Base-by-base conservation (phyloP, 2,113 vertebrate species). In the Mirounga angustirostris region DNA sequence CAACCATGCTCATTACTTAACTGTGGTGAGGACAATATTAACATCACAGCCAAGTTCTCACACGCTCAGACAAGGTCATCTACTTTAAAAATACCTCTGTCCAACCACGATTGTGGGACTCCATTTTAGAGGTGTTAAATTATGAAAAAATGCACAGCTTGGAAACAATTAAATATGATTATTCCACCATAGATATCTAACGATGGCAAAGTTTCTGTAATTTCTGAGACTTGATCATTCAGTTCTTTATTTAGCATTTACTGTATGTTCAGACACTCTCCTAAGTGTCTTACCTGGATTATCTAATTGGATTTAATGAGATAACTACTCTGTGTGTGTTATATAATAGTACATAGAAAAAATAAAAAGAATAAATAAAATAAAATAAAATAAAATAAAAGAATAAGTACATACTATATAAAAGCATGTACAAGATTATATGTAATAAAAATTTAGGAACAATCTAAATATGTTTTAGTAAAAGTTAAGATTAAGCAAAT, bases 401-500 rank as follows among this genome's bases (percentile, higher is more conserved):
- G 15, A 82, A 67, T 24, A 80, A 50, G 18, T 63, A 54, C n/a
- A 46, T 12, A 36, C 40, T 26, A 54, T 36, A 63, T 40, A 52
- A 54, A 83, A 36, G 13, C 65, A 79, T 24, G 43, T 79, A 63
- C 3, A 84, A 85, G 15, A 79, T 56, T 82, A 12, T 40, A 14
- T 52, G 5, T 7, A 92, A 87, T 95, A 59, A 59, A 69, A 84
- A 58, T 56, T 94, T 89, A n/a, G 78, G 84, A 59, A n/a, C 24
- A 22, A 58, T 59, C 74, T 92, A 74, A 58, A 58, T 76, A 83
- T n/a, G 7, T 83, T 78, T 76, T 59, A 28, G 12, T 40, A 61
- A 76, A 58, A 92, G 22, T 28, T 52, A 26, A 76, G 12, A 59
- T 67, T 76, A 82, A 86, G 52, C 18, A 56, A 71, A 28, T n/a